Percentiles rank a stretch among this genome's conserved stretches.
Conservation (phyloP, 1,140 invertebrate species). For the Fopius arisanus region DNA sequence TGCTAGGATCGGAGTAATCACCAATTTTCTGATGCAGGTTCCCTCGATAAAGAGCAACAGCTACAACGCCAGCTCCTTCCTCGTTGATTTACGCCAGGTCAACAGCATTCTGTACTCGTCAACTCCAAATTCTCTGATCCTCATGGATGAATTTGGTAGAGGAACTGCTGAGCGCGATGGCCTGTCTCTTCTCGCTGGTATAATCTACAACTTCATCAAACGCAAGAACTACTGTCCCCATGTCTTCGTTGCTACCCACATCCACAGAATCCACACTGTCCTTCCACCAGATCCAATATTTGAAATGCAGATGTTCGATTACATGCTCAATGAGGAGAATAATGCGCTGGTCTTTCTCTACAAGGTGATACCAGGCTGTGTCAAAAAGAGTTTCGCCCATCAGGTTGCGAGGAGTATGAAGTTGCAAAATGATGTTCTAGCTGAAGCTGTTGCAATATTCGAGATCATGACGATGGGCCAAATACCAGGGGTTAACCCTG, state of each 20-base stretch:
- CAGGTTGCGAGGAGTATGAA: constrained; percentile 39
- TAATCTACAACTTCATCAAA: constrained; percentile 72
- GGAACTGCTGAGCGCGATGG: constrained; percentile 84
- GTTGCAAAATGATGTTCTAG: constrained; percentile 34
- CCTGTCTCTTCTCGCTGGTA: constrained; percentile 72
- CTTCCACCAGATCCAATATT: constrained; percentile 63
- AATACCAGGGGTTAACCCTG: constrained; percentile 25
- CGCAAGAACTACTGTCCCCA: constrained; percentile 72
- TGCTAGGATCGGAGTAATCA: constrained; percentile 73
- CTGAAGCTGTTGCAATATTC: constrained; percentile 37
- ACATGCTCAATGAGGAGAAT: constrained; percentile 32
- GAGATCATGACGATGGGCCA: constrained; percentile 29
- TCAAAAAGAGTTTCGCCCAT: constrained; percentile 45
- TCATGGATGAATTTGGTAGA: constrained; percentile 93
- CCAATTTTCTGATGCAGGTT: constrained; percentile 80
- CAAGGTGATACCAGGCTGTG: constrained; percentile 37
- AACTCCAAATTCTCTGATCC: constrained; percentile 74
- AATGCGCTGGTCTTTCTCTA: constrained; percentile 43
- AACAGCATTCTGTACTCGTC: constrained; percentile 73
- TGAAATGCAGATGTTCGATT: constrained; percentile 52
- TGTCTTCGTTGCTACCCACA: constrained; percentile 81
- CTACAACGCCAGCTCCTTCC: constrained; percentile 83
- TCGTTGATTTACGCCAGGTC: constrained; percentile 86
- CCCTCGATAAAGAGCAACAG: constrained; percentile 79
- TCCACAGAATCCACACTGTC: constrained; percentile 70